Evolutionary conservation across 2,797 vertebrate genomes (phyloP), one percentile per base, ranked within the genome.

Genomic region (Paratrypauchen microcephalus): DNA sequence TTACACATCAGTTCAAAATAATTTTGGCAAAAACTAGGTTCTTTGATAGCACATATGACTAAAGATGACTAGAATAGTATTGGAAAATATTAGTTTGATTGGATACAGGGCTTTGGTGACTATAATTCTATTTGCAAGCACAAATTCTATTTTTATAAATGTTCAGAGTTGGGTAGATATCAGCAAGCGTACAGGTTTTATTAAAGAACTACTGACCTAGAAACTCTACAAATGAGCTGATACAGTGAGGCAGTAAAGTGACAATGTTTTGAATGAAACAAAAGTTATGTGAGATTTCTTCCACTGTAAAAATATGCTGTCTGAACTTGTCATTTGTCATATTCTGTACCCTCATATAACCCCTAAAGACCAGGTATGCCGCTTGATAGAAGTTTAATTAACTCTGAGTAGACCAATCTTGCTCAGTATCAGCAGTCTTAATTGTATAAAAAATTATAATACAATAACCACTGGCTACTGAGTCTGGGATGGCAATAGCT

Each of bases 161-260:
- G 59, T 62, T 45, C 21, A 23, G 60, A 45, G 23, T 45, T 2
- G 39, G 24, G 41, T 28, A 48, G 41, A 64, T 64, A 23, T 64
- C 45, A 48, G 62, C 15, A 23, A 24, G 16, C 18, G 6, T 21
- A 50, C 45, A 65, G 18, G 24, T 52, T 8, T 48, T n/a, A 26
- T 64, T 16, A 50, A 48, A 28, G 47, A 65, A 30, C 47, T 30
- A 65, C 63, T 65, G 63, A 65, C 45, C 47, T 65, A 50, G 47
- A 65, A 48, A 26, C 32, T 62, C 30, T n/a, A n/a, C 12, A 64
- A 47, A 47, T 48, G 39, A 64, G 45, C 62, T 28, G 63, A n/a
- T 50, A 50, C 24, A n/a, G 23, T n/a, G n/a, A n/a, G 62, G 26
- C 39, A 63, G 62, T 24, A 28, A 48, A 65, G 18, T 65, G 63